phyloP scores from a whole-genome alignment of 2,797 vertebrate genomes.

The Diplodus puntazzo region DNA sequence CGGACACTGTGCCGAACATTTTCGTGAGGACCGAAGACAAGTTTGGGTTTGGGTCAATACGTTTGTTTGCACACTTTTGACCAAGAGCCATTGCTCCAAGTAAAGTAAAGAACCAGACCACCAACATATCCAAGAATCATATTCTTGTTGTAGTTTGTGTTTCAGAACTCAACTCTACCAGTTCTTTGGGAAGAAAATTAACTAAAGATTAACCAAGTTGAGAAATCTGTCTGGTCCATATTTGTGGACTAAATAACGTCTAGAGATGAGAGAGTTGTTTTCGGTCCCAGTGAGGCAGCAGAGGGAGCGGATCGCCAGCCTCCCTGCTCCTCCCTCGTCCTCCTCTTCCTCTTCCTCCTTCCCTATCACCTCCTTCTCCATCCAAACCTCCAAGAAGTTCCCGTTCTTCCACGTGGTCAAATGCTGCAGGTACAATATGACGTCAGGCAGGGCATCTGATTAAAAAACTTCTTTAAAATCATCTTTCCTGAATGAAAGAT shows the following conservation, averaged over 20 bases:
- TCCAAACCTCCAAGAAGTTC: conserved; percentile 93
- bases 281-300: conserved; percentile 57
- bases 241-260: conserved; percentile 4
- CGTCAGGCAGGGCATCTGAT: too few species aligned
- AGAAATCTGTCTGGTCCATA: background rate
- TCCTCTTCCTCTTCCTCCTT: conserved; percentile 67
- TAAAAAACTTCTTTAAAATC: background rate
- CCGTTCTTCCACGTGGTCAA: conserved; percentile 93
- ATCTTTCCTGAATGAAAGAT: background rate
- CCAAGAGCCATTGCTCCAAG: background rate
- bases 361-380: conserved; percentile 82
- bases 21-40: conserved; percentile 59
- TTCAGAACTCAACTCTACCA: background rate
- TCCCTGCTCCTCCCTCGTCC: conserved; percentile 65
- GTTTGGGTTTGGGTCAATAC: background rate
- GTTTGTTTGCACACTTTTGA: background rate
- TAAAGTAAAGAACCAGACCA: background rate
- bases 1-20: conserved; percentile 76
- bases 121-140: background rate
- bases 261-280: conserved; percentile 82
- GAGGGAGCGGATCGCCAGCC: conserved; percentile 69
- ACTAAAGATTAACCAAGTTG: background rate
- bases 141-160: background rate
- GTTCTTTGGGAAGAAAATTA: background rate
- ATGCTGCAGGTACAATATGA: conserved; percentile 90